Percentiles rank a stretch among this genome's conserved stretches.
Conservation (phyloP, 2,113 vertebrate species). For the Kryptolebias marmoratus region DNA sequence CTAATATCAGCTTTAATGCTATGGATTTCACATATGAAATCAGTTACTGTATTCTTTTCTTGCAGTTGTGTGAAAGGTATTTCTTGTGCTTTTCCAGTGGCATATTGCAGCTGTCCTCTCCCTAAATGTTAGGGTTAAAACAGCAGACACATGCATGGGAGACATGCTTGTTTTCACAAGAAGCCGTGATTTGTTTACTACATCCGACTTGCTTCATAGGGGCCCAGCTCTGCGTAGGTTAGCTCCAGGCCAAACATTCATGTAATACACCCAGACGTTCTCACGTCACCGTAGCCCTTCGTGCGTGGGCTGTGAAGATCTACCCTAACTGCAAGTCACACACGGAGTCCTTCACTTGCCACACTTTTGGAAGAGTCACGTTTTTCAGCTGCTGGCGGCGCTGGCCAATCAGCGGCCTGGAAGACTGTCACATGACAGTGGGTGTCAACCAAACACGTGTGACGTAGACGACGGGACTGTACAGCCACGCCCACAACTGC, state of each 20-base stretch:
- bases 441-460: neutral
- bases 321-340: constrained; percentile 21
- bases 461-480: constrained; percentile 22
- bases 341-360: constrained; percentile 62
- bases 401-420: constrained; percentile 65
- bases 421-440: constrained; percentile 35
- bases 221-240: constrained; percentile 8
- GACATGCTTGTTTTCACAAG: constrained; percentile 16
- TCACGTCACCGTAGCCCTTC: constrained; percentile 43
- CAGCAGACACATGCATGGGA: constrained; percentile 38
- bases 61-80: no score
- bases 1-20: neutral
- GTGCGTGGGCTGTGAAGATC: constrained; percentile 12
- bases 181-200: constrained; percentile 34
- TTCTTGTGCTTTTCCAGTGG: no score
- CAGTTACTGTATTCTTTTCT: neutral
- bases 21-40: neutral
- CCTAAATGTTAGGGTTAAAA: neutral
- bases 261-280: constrained; percentile 36
- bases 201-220: constrained; percentile 11
- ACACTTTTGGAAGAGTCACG: constrained; percentile 72
- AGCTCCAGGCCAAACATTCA: constrained; percentile 40
- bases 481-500: constrained; percentile 43
- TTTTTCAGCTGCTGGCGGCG: constrained; percentile 63
- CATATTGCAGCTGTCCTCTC: no score